phyloP scores from a whole-genome alignment of 2,113 vertebrate species.

The Bettongia penicillata region DNA sequence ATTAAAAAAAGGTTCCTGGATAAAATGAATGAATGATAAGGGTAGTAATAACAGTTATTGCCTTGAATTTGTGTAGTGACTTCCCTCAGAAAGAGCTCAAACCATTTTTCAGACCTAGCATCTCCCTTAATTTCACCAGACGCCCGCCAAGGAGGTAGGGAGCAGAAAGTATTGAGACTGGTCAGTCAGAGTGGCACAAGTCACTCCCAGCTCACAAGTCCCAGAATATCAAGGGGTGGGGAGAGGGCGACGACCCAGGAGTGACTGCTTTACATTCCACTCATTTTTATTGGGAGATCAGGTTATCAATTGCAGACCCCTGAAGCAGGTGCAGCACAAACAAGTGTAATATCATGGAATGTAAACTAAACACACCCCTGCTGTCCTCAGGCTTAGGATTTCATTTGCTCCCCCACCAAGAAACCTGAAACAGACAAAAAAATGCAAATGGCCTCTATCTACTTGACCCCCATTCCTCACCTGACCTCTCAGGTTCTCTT shows the following conservation, averaged over 20 bases:
- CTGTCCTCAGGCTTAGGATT: constrained; percentile 15
- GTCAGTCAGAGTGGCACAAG: background rate
- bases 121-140: background rate
- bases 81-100: constrained; percentile 4
- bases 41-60: background rate
- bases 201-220: background rate
- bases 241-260: background rate
- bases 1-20: constrained; percentile 15
- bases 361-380: background rate
- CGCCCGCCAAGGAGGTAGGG: constrained; percentile 1
- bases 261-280: background rate
- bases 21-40: constrained; percentile 15
- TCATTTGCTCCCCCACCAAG: constrained; percentile 1
- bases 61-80: background rate
- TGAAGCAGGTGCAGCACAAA: constrained; percentile 40
- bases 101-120: background rate
- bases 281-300: constrained; percentile 56
- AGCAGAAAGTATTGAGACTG: background rate
- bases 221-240: background rate
- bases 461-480: constrained; percentile 46
- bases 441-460: background rate
- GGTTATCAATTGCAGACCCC: constrained; percentile 15
- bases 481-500: constrained; percentile 41
- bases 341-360: constrained; percentile 11
- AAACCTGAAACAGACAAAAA: constrained; percentile 18